A percentile compares a stretch with the other conserved stretches of the same genome.
Conservation (phyloP, 2,797 vertebrate species). For the Phataginus tricuspis region DNA sequence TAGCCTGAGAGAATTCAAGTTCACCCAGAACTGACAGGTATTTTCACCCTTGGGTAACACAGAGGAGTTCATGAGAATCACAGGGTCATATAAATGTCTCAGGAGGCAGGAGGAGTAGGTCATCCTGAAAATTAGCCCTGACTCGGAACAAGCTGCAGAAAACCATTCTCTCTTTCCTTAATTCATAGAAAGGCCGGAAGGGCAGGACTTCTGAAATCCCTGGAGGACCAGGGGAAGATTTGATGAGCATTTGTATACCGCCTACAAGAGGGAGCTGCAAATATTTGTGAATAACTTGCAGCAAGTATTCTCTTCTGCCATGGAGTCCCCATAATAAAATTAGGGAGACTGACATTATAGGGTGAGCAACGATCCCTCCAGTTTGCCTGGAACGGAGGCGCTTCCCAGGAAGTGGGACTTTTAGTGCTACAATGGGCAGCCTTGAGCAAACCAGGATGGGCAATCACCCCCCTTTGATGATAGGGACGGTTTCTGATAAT, state of each 20-base stretch:
- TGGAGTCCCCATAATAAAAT: background rate
- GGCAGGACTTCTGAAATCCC: background rate
- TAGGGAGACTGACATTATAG: background rate
- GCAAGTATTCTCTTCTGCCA: background rate
- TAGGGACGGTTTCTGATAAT: background rate
- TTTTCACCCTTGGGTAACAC: constrained; percentile 12
- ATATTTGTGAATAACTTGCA: background rate
- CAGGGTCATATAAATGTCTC: background rate
- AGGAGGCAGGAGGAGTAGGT: background rate
- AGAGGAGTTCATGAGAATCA: background rate
- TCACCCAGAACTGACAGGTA: background rate
- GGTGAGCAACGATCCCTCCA: background rate
- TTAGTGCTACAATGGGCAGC: background rate
- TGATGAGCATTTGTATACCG: background rate
- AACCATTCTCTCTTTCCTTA: constrained; percentile 11
- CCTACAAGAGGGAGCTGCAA: background rate
- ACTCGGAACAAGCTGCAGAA: background rate
- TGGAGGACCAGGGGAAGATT: background rate
- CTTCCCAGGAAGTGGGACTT: background rate
- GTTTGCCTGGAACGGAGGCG: background rate
- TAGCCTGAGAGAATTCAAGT: background rate
- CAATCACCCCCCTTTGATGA: background rate
- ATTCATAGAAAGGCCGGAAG: background rate
- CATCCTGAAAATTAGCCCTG: constrained; percentile 35
- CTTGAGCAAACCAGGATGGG: background rate